These are phyloP conservation scores for Smithornis capensis DNA, from an alignment of 2,113 vertebrate genomes.

Conservation along the genomic window DNA sequence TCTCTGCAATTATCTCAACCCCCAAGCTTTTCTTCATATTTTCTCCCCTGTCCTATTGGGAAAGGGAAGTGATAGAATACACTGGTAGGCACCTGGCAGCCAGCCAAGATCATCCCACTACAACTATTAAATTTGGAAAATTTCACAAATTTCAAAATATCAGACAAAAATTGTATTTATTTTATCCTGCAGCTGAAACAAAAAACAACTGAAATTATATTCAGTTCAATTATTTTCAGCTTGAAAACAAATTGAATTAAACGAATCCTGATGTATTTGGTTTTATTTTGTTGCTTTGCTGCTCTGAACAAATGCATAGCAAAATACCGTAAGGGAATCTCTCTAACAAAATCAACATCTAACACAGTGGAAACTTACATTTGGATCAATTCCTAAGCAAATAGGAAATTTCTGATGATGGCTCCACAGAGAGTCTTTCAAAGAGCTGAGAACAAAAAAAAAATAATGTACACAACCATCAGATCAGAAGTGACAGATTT, in stretches of 20 bases:
- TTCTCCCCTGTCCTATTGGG: background rate
- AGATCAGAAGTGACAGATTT: background rate
- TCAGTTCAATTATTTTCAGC: too few relatives aligned
- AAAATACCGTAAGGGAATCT: background rate
- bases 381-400: conserved; percentile 16
- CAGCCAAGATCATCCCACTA: background rate
- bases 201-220: background rate
- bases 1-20: background rate
- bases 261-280: background rate
- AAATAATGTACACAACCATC: background rate
- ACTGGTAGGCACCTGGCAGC: rapidly evolving
- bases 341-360: background rate
- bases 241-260: too few relatives aligned
- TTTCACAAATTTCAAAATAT: background rate
- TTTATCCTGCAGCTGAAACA: background rate
- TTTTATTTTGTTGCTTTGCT: background rate
- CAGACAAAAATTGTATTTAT: background rate
- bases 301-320: background rate
- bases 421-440: background rate
- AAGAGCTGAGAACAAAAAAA: background rate
- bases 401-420: conserved; percentile 16
- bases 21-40: background rate
- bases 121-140: background rate
- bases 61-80: background rate
- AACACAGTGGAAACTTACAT: background rate